A percentile compares a stretch with the other conserved stretches of the same genome.
Evolutionary conservation across 2,888 invertebrate species (phyloP).

Genomic region (Lepetodrilus schrolli): DNA sequence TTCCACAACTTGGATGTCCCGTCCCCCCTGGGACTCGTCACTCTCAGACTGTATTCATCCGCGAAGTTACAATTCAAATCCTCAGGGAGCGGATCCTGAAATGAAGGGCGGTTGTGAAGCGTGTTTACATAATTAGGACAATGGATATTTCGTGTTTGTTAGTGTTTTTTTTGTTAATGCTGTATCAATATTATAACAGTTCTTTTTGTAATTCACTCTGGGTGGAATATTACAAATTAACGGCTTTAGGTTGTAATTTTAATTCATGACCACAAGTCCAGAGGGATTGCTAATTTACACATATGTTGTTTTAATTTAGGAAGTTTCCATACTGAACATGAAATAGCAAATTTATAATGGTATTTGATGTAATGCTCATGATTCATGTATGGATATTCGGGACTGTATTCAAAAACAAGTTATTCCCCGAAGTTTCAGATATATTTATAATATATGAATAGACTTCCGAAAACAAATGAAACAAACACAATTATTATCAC

Average conservation of each 20-base stretch:
- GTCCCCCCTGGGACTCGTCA: constrained; percentile 17
- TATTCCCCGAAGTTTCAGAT: too few species aligned
- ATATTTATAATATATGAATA: too few species aligned
- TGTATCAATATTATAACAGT: not conserved
- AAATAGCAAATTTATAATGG: too few species aligned
- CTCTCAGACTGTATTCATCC: constrained; percentile 17
- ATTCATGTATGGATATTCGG: too few species aligned
- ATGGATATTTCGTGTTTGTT: not conserved
- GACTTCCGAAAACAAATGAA: too few species aligned
- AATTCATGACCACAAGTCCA: not conserved
- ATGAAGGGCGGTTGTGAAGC: not conserved
- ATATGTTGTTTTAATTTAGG: too few species aligned
- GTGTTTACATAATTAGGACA: not conserved
- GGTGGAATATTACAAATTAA: constrained; percentile 27
- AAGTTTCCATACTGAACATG: too few species aligned
- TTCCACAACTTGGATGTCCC: constrained; percentile 26
- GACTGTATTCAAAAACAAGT: too few species aligned
- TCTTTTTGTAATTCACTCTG: not conserved
- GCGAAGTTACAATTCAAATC: constrained; percentile 27
- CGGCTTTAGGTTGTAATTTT: constrained; percentile 22
- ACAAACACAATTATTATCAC: too few species aligned
- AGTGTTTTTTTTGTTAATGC: not conserved
- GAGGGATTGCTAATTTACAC: not conserved
- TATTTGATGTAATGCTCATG: too few species aligned
- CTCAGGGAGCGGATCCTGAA: constrained; percentile 22